Conservation (phyloP, 2,797 vertebrate species). For the Phyllotis vaccarum region DNA sequence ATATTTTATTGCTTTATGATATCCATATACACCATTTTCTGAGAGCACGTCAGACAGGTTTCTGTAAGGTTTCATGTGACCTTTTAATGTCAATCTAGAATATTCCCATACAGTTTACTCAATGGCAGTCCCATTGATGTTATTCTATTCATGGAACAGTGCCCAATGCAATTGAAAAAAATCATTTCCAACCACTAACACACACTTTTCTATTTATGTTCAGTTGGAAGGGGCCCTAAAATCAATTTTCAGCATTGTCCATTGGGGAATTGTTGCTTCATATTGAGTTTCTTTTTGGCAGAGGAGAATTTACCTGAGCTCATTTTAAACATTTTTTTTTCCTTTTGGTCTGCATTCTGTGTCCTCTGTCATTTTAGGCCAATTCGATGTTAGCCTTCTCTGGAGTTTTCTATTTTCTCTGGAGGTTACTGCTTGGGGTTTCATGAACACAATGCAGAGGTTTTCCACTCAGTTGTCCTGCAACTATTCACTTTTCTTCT, state of each 20-base stretch:
- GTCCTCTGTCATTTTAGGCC: slow-evolving; percentile 71
- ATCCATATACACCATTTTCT: background rate
- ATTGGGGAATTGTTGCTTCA: slow-evolving; percentile 71
- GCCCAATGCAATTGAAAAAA: slow-evolving; percentile 69
- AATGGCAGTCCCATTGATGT: slow-evolving; percentile 16
- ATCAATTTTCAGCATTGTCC: slow-evolving; percentile 74
- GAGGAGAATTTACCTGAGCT: slow-evolving; percentile 67
- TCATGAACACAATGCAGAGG: slow-evolving; percentile 65
- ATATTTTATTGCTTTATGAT: slow-evolving; percentile 41
- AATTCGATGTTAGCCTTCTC: slow-evolving; percentile 64
- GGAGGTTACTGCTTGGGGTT: slow-evolving; percentile 46
- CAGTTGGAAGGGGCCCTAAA: slow-evolving; percentile 70
- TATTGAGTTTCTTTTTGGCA: slow-evolving; percentile 75
- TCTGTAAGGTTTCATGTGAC: slow-evolving; percentile 19
- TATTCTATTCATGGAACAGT: slow-evolving; percentile 63
- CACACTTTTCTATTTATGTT: slow-evolving; percentile 73
- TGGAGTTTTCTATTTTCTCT: slow-evolving; percentile 73
- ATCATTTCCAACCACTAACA: slow-evolving; percentile 61
- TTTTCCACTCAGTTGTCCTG: slow-evolving; percentile 36
- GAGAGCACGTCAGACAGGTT: slow-evolving; percentile 8
- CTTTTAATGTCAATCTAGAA: slow-evolving; percentile 60
- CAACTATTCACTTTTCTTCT: slow-evolving; percentile 40
- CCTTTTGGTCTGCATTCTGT: background rate
- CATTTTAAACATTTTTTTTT: slow-evolving; percentile 64
- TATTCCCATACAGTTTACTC: slow-evolving; percentile 42